Evolutionary conservation across 2,113 vertebrate genomes (phyloP).

Genomic region (Notothenia coriiceps): DNA sequence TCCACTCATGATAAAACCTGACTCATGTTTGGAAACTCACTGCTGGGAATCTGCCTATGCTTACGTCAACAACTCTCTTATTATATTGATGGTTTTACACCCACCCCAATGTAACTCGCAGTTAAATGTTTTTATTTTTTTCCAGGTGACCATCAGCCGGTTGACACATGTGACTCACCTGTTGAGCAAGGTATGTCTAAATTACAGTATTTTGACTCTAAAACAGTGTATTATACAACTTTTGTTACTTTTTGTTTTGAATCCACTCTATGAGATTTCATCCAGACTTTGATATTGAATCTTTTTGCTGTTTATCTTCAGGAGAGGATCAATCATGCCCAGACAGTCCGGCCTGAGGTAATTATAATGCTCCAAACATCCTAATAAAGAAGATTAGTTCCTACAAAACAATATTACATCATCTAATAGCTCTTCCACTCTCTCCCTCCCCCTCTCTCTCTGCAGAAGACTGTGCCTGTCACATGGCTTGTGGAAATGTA

Average conservation of each 20-base stretch:
- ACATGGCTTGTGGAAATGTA: not conserved
- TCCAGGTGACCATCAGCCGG: accelerated
- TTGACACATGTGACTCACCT: accelerated
- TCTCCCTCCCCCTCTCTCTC: not conserved
- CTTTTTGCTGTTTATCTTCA: not conserved
- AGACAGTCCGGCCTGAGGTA: accelerated
- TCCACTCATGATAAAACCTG: not conserved
- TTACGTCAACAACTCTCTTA: not conserved
- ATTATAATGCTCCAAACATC: not conserved
- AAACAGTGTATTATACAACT: not conserved
- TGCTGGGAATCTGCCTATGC: accelerated
- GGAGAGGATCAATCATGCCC: accelerated
- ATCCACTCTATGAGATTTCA: not conserved
- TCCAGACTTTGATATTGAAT: not conserved
- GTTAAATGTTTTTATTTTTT: accelerated
- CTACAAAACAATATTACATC: accelerated
- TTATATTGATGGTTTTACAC: not conserved
- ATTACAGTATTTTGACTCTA: accelerated
- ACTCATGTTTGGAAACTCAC: accelerated
- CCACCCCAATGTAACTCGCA: not conserved
- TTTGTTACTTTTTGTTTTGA: accelerated
- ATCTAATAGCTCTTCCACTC: not conserved
- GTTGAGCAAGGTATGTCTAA: slow-evolving; percentile 23
- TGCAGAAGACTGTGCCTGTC: not conserved
- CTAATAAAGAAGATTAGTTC: not conserved